These are phyloP conservation scores for Polylopha cassiicola DNA, from an alignment of 2,888 invertebrate genomes.

Conservation along the genomic window DNA sequence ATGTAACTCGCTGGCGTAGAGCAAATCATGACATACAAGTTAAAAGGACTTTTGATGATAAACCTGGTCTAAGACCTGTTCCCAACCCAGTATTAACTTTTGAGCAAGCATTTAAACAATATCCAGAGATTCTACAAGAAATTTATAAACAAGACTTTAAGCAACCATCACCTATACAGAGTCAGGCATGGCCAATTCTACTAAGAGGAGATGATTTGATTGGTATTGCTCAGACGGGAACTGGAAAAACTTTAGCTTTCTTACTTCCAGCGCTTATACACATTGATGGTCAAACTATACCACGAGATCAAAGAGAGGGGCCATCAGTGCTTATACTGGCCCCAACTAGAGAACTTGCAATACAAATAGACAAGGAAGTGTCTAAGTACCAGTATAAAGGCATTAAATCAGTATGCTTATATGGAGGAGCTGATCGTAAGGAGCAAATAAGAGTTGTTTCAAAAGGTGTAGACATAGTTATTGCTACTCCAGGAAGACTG, in stretches of 20 bases:
- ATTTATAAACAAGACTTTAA: constrained; percentile 88
- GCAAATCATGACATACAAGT: constrained; percentile 86
- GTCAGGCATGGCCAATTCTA: constrained; percentile 96
- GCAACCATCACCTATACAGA: constrained; percentile 93
- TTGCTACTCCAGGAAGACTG: constrained; percentile 95
- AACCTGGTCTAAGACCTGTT: constrained; percentile 65
- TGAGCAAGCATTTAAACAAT: constrained; percentile 87
- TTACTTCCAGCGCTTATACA: constrained; percentile 95
- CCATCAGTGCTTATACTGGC: constrained; percentile 93
- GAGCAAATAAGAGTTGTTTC: constrained; percentile 86
- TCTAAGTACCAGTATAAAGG: constrained; percentile 91
- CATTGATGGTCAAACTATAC: constrained; percentile 89
- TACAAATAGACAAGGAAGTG: constrained; percentile 95
- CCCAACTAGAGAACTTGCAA: constrained; percentile 94
- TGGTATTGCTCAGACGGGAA: constrained; percentile 97
- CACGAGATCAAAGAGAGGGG: constrained; percentile 83
- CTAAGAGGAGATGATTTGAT: constrained; percentile 94
- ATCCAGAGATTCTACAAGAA: constrained; percentile 89
- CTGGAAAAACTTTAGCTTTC: constrained; percentile 96
- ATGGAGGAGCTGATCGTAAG: constrained; percentile 91
- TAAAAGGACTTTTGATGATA: constrained; percentile 78
- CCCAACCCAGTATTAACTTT: constrained; percentile 89
- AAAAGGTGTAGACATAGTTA: constrained; percentile 94
- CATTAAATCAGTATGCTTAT: constrained; percentile 93
- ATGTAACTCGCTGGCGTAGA: constrained; percentile 80